These are phyloP conservation scores for Orthosia incerta DNA, from an alignment of 2,888 invertebrate species.

Conservation along the genomic window DNA sequence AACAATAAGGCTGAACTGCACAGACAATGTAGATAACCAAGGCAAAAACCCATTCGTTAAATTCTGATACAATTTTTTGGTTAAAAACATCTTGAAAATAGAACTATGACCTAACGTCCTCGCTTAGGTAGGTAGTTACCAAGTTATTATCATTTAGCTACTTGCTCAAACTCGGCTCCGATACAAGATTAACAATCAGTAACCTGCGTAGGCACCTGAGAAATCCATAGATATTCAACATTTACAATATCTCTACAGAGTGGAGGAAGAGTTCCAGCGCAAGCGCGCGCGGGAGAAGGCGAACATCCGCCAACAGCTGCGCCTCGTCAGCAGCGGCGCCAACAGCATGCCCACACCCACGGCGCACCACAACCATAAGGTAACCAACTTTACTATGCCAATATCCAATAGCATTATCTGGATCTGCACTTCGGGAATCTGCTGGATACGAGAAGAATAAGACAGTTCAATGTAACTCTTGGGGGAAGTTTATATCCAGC, in stretches of 20 bases:
- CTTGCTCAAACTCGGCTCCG: too few relatives aligned
- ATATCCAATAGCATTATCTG: too few relatives aligned
- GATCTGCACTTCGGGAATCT: too few relatives aligned
- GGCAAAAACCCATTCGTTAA: background rate
- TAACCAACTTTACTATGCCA: constrained; percentile 52
- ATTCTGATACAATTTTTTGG: background rate
- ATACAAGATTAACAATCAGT: too few relatives aligned
- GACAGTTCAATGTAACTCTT: too few relatives aligned
- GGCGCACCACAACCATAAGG: constrained; percentile 79
- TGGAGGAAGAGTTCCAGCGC: constrained; percentile 96
- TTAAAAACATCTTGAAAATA: constrained; percentile 3
- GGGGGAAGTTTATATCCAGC: too few relatives aligned
- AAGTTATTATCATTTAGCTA: background rate
- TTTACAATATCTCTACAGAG: constrained; percentile 82
- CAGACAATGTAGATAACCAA: too few relatives aligned
- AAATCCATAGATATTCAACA: background rate
- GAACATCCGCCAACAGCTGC: constrained; percentile 94
- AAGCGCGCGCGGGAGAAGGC: constrained; percentile 95
- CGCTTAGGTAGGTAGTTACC: background rate
- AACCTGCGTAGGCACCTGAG: too few relatives aligned
- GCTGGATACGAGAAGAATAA: too few relatives aligned
- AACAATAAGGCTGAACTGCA: too few relatives aligned
- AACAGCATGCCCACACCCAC: constrained; percentile 90
- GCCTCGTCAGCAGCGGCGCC: constrained; percentile 93
- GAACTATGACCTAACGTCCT: constrained; percentile 16